phyloP scores from a whole-genome alignment of 2,888 invertebrate species.

The Balanococcus diminutus region DNA sequence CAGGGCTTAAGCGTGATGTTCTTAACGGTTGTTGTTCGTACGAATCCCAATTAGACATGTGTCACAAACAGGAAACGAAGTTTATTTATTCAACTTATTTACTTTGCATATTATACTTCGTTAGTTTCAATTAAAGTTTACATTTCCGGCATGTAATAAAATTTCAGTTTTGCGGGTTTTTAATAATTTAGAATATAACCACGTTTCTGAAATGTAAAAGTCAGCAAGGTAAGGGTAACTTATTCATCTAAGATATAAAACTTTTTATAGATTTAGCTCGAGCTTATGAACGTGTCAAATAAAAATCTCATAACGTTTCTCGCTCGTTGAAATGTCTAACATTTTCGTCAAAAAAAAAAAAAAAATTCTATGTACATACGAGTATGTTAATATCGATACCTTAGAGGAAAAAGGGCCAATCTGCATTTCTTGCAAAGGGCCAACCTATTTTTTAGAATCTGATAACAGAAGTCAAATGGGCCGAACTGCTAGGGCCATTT shows the following conservation, averaged over 20 bases:
- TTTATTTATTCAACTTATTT: slow-evolving; percentile 47
- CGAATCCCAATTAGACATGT: slow-evolving; percentile 23
- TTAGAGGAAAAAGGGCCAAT: too few relatives aligned
- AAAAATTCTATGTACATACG: too few relatives aligned
- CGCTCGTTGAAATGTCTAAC: background rate
- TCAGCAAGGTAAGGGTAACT: slow-evolving; percentile 8
- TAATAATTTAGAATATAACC: slow-evolving; percentile 22
- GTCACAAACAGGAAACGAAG: slow-evolving; percentile 42
- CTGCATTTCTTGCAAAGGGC: too few relatives aligned
- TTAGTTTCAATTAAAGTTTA: slow-evolving; percentile 34
- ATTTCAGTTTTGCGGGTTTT: slow-evolving; percentile 4
- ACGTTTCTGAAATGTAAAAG: slow-evolving; percentile 4
- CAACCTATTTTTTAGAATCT: too few relatives aligned
- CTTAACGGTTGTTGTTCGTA: slow-evolving; percentile 21
- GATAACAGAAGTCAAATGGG: too few relatives aligned
- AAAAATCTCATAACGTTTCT: background rate
- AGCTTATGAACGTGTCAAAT: background rate
- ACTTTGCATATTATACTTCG: slow-evolving; percentile 36
- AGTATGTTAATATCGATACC: too few relatives aligned
- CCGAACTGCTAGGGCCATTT: too few relatives aligned
- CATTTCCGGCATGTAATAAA: slow-evolving; percentile 17
- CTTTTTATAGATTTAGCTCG: background rate
- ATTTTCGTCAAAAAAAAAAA: too few relatives aligned
- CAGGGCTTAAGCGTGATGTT: background rate
- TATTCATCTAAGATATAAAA: background rate